A percentile compares a stretch with the other conserved stretches of the same genome.
phyloP scores from a whole-genome alignment of 2,888 invertebrate species.

The Cantharis flavilabris region DNA sequence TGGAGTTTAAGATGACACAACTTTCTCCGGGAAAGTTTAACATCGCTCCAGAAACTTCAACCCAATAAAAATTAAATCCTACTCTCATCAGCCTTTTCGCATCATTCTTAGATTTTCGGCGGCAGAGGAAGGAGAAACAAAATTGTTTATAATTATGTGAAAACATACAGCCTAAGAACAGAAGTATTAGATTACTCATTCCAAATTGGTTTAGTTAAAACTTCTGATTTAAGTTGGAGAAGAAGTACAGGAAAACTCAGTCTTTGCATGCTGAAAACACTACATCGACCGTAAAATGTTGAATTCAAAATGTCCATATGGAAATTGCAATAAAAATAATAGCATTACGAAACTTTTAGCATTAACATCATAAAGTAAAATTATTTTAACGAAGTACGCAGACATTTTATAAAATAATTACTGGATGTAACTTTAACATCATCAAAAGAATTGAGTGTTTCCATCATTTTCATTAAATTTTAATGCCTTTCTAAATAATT shows the following conservation, averaged over 20 bases:
- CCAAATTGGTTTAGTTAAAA: neutral
- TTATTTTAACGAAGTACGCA: neutral
- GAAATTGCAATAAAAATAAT: neutral
- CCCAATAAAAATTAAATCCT: neutral
- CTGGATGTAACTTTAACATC: neutral
- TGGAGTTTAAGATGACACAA: neutral
- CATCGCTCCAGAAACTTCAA: neutral
- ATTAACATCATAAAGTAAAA: neutral
- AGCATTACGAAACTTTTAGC: neutral
- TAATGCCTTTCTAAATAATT: neutral
- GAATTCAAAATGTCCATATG: neutral
- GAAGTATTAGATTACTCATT: neutral
- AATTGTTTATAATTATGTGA: neutral
- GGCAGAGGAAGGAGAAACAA: neutral
- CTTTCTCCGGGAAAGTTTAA: neutral
- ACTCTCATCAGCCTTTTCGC: neutral
- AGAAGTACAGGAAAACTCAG: neutral
- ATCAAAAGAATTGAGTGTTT: neutral
- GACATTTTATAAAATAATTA: neutral
- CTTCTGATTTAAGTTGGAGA: neutral
- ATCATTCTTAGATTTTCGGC: neutral
- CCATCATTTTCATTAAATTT: neutral
- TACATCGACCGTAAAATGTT: neutral
- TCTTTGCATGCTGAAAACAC: neutral
- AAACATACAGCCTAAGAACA: neutral